phyloP scores from a whole-genome alignment of 2,797 vertebrate genomes.

The Hapalemur alaotrensis region DNA sequence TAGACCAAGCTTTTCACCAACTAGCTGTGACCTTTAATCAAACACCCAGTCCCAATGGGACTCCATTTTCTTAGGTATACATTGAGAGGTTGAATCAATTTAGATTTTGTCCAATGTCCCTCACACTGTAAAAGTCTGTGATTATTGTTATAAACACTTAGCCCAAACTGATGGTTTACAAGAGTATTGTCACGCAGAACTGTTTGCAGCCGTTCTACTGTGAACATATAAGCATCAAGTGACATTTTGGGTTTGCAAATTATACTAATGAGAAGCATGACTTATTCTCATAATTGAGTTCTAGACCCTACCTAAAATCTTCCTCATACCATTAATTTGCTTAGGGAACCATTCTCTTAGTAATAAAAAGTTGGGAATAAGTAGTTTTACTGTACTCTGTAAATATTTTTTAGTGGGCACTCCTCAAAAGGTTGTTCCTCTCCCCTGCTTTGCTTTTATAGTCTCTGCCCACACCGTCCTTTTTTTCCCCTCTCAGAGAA shows the following conservation, averaged over 20 bases:
- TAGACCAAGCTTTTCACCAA: neutral
- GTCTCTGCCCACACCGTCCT: neutral
- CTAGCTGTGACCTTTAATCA: neutral
- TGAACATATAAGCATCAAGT: neutral
- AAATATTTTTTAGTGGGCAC: conserved; percentile 28
- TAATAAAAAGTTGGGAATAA: conserved; percentile 39
- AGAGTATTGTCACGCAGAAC: neutral
- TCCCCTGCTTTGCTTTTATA: conserved; percentile 14
- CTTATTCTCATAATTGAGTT: conserved; percentile 50
- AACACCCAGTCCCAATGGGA: neutral
- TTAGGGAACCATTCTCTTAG: conserved; percentile 9
- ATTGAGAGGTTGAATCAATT: neutral
- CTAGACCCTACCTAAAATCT: conserved; percentile 7
- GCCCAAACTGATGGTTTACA: neutral
- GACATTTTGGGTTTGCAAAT: neutral
- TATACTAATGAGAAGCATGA: conserved; percentile 45
- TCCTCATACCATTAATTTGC: conserved; percentile 44
- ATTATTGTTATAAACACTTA: neutral
- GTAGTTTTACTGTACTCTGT: conserved; percentile 15
- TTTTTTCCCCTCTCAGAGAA: conserved; percentile 2
- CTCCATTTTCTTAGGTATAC: neutral
- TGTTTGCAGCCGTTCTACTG: neutral
- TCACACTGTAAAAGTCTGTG: neutral
- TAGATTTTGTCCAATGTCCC: neutral
- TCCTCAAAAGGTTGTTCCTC: conserved; percentile 10